Conservation (phyloP, 2,888 invertebrate species). For the Rapana venosa region DNA sequence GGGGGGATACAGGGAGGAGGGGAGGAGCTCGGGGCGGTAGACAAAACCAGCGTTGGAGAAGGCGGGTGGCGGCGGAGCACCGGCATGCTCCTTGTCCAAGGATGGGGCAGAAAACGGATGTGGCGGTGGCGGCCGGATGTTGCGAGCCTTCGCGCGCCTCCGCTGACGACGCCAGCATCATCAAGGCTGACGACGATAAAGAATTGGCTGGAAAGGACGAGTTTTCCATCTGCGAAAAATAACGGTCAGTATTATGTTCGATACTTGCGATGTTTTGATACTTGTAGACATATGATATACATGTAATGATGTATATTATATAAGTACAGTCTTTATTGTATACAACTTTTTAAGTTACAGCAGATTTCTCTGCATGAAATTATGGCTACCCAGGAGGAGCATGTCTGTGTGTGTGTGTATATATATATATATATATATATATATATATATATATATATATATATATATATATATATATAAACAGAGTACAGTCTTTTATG, state of each 20-base stretch:
- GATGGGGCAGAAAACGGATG: conserved; percentile 60
- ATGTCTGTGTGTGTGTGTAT: too few species aligned
- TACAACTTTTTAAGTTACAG: too few species aligned
- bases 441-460: too few species aligned
- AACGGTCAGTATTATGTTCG: conserved; percentile 40
- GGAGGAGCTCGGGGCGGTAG: conserved; percentile 71
- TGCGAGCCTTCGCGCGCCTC: conserved; percentile 69
- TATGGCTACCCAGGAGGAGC: too few species aligned
- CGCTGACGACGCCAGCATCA: conserved; percentile 73
- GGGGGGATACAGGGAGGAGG: conserved; percentile 71
- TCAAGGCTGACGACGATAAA: conserved; percentile 71
- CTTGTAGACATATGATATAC: too few species aligned
- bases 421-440: too few species aligned
- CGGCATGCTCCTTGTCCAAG: conserved; percentile 60
- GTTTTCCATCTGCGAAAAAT: conserved; percentile 65
- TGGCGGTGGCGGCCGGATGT: conserved; percentile 59
- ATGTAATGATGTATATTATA: too few species aligned
- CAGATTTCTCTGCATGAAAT: too few species aligned
- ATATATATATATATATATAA: too few species aligned
- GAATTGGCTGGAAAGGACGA: conserved; percentile 71
- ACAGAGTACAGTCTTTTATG: too few species aligned
- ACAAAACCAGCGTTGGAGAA: conserved; percentile 66
- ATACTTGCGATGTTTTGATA: too few species aligned
- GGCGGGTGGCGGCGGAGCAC: conserved; percentile 51
- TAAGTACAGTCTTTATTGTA: too few species aligned